Evolutionary conservation across 2,797 vertebrate species (phyloP), one percentile per base, ranked within the genome.

Genomic region (Crenuchus spilurus): DNA sequence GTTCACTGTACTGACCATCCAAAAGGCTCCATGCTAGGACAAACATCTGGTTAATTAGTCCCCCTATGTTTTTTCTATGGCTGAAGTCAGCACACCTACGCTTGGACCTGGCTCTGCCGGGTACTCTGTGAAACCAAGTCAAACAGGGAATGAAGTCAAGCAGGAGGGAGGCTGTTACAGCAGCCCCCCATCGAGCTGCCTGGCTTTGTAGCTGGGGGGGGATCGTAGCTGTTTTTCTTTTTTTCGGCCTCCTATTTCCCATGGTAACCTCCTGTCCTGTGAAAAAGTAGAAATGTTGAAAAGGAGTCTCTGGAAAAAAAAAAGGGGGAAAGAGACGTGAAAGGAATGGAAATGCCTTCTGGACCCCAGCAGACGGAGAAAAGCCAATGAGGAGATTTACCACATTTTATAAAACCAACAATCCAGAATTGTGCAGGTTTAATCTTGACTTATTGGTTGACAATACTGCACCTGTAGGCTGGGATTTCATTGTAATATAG

Each of bases 221-320:
- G 42, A 73, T 77, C 75, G 70, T 70, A 33, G 26, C 69, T 31
- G 35, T 58, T 63, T 61, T 73, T 39, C 74, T 77, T 79, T 70
- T 67, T 76, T 73, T 67, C 52, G 31, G 35, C 82, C 58, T 54
- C 67, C 75, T 70, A 76, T 84, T 86, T 84, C 83, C 84, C 83
- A 77, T 80, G 78, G 82, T 80, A 79, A 82, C 77, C 58, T 64
- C 63, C 74, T 31, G 71, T 81, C 67, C 63, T 52, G 64, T 61
- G 44, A 52, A 79, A 79, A 74, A 77, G 69, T 42, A 75, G 52
- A 64, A 22, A 73, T 68, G 68, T 54, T 81, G 72, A 77, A 82
- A 64, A 79, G 71, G 69, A 49, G 35, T 74, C 78, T 55, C 52
- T 3, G 14, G 11, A n/a, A 33, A 55, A 55, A 52, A 52, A 52